Percentiles rank a stretch among this genome's conserved stretches.
These are phyloP conservation scores for Stratiomys singularior DNA, from an alignment of 2,888 invertebrate genomes.

Conservation along the genomic window DNA sequence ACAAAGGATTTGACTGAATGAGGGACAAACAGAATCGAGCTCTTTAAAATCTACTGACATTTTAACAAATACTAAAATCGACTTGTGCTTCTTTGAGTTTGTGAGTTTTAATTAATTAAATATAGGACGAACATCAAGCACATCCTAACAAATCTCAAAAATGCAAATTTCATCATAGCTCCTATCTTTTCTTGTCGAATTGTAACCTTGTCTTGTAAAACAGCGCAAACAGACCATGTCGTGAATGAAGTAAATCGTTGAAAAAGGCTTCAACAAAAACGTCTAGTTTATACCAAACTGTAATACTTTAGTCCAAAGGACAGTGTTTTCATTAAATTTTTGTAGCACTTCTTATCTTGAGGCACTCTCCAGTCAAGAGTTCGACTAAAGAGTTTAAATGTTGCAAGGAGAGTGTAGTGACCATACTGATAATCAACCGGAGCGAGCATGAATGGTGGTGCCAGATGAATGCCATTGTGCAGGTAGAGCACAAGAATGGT, in stretches of 20 bases:
- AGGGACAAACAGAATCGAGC: too few species aligned
- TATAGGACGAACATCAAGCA: too few species aligned
- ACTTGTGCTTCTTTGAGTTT: too few species aligned
- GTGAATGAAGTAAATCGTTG: neutral
- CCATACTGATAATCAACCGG: neutral
- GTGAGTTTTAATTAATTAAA: too few species aligned
- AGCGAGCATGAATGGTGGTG: neutral
- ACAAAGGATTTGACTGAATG: too few species aligned
- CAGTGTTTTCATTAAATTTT: constrained; percentile 18
- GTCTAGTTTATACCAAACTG: neutral
- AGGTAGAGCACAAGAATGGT: neutral
- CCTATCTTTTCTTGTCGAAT: too few species aligned
- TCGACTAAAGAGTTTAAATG: constrained; percentile 13
- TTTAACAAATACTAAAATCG: too few species aligned
- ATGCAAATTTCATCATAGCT: too few species aligned
- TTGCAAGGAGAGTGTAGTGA: neutral
- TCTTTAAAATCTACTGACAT: too few species aligned
- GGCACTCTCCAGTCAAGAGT: neutral
- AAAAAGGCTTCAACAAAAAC: constrained; percentile 3
- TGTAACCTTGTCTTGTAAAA: too few species aligned
- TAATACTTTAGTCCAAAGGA: constrained; percentile 15
- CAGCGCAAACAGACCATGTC: too few species aligned
- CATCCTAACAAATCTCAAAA: too few species aligned
- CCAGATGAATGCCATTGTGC: neutral
- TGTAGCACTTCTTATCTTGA: constrained; percentile 1